phyloP scores from a whole-genome alignment of 2,888 invertebrate species.

The Cyclophora albipunctata region DNA sequence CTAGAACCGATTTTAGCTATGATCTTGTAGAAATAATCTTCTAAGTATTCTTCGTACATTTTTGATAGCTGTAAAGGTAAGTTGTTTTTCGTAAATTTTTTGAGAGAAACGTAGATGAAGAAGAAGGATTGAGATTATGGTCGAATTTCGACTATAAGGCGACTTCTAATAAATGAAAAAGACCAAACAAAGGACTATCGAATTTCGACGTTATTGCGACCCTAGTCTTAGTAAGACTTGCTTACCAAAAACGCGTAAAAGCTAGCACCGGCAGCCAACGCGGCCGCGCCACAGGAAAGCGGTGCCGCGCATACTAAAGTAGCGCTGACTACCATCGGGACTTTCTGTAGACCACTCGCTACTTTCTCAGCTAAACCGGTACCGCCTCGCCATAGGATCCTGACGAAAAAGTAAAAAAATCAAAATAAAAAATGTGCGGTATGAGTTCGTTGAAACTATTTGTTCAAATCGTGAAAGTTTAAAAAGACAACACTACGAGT shows the following conservation, averaged over 20 bases:
- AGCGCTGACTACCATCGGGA: slow-evolving; percentile 81
- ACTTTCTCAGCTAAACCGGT: slow-evolving; percentile 76
- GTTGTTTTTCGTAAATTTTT: too few species aligned
- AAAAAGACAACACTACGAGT: too few species aligned
- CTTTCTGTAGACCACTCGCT: slow-evolving; percentile 77
- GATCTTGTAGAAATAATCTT: slow-evolving; percentile 74
- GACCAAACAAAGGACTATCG: too few species aligned
- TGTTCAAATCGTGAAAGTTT: too few species aligned
- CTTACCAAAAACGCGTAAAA: slow-evolving; percentile 84
- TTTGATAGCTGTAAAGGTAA: slow-evolving; percentile 75
- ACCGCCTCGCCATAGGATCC: slow-evolving; percentile 60
- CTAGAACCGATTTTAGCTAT: slow-evolving; percentile 55
- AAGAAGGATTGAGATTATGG: too few species aligned
- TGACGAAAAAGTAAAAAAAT: slow-evolving; percentile 15
- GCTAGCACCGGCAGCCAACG: slow-evolving; percentile 77
- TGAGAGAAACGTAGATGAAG: too few species aligned
- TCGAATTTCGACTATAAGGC: too few species aligned
- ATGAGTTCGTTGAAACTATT: too few species aligned
- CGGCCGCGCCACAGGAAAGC: slow-evolving; percentile 83
- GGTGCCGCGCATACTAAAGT: slow-evolving; percentile 78
- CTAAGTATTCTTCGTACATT: slow-evolving; percentile 85
- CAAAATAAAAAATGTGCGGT: not conserved
- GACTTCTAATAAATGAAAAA: too few species aligned
- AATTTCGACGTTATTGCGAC: too few species aligned
- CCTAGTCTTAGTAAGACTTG: too few species aligned